These are phyloP conservation scores for Sardina pilchardus DNA, from an alignment of 2,113 vertebrate species.

Conservation along the genomic window DNA sequence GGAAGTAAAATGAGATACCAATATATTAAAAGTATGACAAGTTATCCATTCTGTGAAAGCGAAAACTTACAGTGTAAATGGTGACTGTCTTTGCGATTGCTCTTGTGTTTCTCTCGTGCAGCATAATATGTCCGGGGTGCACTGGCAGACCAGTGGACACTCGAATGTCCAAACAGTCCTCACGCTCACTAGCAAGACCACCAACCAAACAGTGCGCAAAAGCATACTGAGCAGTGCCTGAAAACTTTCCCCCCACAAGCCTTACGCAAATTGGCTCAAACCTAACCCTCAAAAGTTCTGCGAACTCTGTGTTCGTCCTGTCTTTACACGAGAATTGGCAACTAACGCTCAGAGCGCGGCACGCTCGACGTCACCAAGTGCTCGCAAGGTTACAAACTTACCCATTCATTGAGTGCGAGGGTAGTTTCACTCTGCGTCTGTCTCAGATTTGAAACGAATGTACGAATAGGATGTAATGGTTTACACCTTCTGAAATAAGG, in stretches of 20 bases:
- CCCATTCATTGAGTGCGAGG: not conserved
- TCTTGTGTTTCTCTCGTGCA: constrained; percentile 69
- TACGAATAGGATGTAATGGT: not conserved
- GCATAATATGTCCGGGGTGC: constrained; percentile 55
- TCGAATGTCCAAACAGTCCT: constrained; percentile 49
- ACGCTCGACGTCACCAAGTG: not conserved
- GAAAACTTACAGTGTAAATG: constrained; percentile 63
- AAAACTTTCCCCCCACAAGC: not conserved
- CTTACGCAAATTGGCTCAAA: not conserved
- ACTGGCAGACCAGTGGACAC: constrained; percentile 70
- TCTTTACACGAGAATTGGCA: not conserved
- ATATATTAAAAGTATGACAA: not conserved
- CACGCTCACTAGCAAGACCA: constrained; percentile 53
- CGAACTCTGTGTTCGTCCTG: not conserved
- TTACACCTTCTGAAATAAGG: no score
- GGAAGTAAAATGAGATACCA: not conserved
- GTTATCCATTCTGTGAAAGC: not conserved
- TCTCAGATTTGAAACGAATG: not conserved
- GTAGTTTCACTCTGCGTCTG: not conserved
- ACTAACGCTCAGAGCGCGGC: not conserved
- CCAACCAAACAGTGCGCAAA: constrained; percentile 48
- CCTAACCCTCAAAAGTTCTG: not conserved
- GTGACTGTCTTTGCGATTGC: constrained; percentile 34
- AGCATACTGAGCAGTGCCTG: constrained; percentile 52
- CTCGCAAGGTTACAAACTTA: not conserved